Evolutionary conservation across 2,797 vertebrate genomes (phyloP), one percentile per base, ranked within the genome.

Genomic region (Apogon hyalosoma): DNA sequence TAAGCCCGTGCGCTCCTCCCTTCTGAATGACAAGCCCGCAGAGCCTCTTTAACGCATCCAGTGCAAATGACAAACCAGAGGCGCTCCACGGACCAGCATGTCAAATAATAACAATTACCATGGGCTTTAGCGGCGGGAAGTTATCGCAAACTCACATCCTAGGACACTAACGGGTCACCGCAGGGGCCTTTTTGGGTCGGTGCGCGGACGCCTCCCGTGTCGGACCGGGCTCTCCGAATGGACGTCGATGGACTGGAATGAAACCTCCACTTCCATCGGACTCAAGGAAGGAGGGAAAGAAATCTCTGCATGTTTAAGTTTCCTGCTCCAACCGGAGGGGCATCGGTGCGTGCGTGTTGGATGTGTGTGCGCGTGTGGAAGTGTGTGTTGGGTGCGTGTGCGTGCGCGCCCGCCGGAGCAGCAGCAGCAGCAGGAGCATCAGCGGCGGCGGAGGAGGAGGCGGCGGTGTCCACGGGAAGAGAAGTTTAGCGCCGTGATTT

Each of bases 41-140:
- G 84, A 89, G 80, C 83, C 84, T 90, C 86, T 83, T 89, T 86
- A 90, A 82, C 78, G 79, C 79, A 48, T 87, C 80, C 84, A 89
- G 86, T 80, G 86, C 81, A 87, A 76, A 84, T 87, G 89, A 90
- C 83, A 88, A 87, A 80, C 81, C 82, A 87, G 87, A 92, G 86
- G 85, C 83, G 83, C 80, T 73, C 49, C 76, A 36, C 66, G 64
- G 77, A 73, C 73, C 75, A 77, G 82, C 88, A 53, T 82, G 88
- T 76, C 53, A 48, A 64, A 73, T 49, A 76, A 73, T 6, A 50
- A 73, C 74, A 67, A 36, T 12, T 65, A 85, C 52, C 70, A 87
- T 76, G 88, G 75, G 78, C 81, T 84, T 66, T 68, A 78, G 54
- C 56, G 4, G 8, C 76, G 4, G 62, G 82, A 14, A 50, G 73